phyloP scores from a whole-genome alignment of 2,113 vertebrate species.

The Phylloscopus whistleri region DNA sequence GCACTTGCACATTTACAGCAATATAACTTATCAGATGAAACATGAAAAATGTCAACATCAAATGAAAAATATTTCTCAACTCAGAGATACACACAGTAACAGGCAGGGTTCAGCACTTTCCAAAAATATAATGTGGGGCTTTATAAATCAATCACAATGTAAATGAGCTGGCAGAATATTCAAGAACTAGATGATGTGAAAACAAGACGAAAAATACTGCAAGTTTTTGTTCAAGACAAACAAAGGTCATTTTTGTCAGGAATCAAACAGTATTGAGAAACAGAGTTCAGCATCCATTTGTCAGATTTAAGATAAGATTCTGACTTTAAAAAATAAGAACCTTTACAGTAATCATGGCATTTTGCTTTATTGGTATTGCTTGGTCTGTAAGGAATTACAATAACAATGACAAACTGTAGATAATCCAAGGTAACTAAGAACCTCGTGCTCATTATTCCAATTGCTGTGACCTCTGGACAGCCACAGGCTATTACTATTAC shows the following conservation, averaged over 20 bases:
- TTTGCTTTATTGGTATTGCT: background rate
- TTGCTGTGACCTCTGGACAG: background rate
- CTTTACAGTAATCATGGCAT: background rate
- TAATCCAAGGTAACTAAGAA: background rate
- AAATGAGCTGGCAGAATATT: background rate
- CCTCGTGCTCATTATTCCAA: background rate
- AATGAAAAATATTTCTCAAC: background rate
- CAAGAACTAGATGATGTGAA: background rate
- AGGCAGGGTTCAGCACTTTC: background rate
- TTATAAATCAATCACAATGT: background rate
- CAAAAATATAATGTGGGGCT: background rate
- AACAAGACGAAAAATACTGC: background rate
- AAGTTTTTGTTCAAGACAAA: background rate
- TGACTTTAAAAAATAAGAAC: background rate
- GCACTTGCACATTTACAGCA: background rate
- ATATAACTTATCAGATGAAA: slow-evolving; percentile 23
- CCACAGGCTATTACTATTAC: background rate
- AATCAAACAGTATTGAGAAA: background rate
- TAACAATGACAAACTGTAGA: background rate
- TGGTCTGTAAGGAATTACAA: background rate
- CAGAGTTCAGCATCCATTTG: background rate
- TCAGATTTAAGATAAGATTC: background rate
- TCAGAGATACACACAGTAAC: background rate
- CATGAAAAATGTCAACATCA: background rate
- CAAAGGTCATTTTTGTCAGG: background rate